phyloP scores from a whole-genome alignment of 2,888 invertebrate genomes.

The Drosophila maculinotata region DNA sequence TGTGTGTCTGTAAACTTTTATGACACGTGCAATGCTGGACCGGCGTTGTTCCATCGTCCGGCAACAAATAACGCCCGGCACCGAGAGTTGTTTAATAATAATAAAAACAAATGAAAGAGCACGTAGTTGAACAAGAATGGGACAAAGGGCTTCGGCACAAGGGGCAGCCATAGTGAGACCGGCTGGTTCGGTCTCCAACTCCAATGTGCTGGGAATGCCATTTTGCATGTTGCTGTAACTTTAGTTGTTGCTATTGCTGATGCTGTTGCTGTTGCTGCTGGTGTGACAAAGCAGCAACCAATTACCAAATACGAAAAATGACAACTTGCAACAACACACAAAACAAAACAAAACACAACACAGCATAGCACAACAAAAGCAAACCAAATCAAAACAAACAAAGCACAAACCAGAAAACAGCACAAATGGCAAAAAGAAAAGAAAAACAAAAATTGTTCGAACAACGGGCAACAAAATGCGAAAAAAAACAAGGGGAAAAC shows the following conservation, averaged over 20 bases:
- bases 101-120: slow-evolving; percentile 80
- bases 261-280: slow-evolving; percentile 42
- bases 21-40: slow-evolving; percentile 70
- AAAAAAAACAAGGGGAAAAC: slow-evolving; percentile 50
- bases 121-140: slow-evolving; percentile 72
- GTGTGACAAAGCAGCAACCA: slow-evolving; percentile 80
- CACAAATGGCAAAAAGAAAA: slow-evolving; percentile 3
- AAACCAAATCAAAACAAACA: slow-evolving; percentile 43
- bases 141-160: slow-evolving; percentile 25
- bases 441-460: slow-evolving; percentile 38
- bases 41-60: slow-evolving; percentile 42
- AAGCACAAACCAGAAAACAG: slow-evolving; percentile 32
- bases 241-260: slow-evolving; percentile 24
- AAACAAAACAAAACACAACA: slow-evolving; percentile 28
- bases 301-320: slow-evolving; percentile 80
- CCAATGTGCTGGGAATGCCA: slow-evolving; percentile 65
- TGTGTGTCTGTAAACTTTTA: slow-evolving; percentile 76
- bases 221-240: slow-evolving; percentile 66
- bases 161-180: too few species aligned
- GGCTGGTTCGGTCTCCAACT: slow-evolving; percentile 30
- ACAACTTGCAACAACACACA: slow-evolving; percentile 74
- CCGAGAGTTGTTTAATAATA: slow-evolving; percentile 78
- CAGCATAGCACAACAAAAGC: slow-evolving; percentile 26
- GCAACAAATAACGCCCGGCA: slow-evolving; percentile 66
- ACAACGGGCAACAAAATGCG: slow-evolving; percentile 47